Conservation (phyloP, 1,140 invertebrate genomes). For the Cotesia glomerata region DNA sequence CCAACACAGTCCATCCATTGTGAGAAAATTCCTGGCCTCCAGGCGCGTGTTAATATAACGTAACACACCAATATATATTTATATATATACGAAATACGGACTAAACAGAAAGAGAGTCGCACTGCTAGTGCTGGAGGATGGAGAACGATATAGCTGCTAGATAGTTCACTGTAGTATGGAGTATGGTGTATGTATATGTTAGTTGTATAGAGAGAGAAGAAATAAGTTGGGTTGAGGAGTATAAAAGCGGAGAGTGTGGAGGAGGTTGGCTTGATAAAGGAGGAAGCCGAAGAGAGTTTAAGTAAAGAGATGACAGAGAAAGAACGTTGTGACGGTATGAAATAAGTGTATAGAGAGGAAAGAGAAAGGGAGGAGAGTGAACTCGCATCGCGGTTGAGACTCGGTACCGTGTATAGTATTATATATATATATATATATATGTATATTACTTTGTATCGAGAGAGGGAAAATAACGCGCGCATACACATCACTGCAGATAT, state of each 20-base stretch:
- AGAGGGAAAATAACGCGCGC: not conserved
- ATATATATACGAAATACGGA: slow-evolving; percentile 7
- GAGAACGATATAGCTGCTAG: too few relatives aligned
- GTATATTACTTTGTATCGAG: not conserved
- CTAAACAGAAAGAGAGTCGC: not conserved
- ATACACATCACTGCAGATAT: not conserved
- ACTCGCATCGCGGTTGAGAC: not conserved
- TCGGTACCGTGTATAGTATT: too few relatives aligned
- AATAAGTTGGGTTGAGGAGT: not conserved
- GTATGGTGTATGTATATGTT: too few relatives aligned
- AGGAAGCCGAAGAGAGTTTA: not conserved
- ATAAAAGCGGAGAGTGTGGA: slow-evolving; percentile 22
- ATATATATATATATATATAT: too few relatives aligned
- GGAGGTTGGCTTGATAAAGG: not conserved
- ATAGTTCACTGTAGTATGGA: too few relatives aligned
- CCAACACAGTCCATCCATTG: slow-evolving; percentile 58
- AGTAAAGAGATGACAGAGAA: not conserved
- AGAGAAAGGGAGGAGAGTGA: slow-evolving; percentile 10
- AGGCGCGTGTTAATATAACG: slow-evolving; percentile 41
- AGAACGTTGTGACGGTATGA: slow-evolving; percentile 20
- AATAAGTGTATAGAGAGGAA: not conserved
- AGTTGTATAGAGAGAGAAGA: too few relatives aligned
- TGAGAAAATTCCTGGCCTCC: slow-evolving; percentile 55
- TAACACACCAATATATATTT: too few relatives aligned
- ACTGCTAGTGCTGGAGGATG: too few relatives aligned